These are phyloP conservation scores for Poeciliopsis prolifica DNA, from an alignment of 2,113 vertebrate species.

Conservation along the genomic window DNA sequence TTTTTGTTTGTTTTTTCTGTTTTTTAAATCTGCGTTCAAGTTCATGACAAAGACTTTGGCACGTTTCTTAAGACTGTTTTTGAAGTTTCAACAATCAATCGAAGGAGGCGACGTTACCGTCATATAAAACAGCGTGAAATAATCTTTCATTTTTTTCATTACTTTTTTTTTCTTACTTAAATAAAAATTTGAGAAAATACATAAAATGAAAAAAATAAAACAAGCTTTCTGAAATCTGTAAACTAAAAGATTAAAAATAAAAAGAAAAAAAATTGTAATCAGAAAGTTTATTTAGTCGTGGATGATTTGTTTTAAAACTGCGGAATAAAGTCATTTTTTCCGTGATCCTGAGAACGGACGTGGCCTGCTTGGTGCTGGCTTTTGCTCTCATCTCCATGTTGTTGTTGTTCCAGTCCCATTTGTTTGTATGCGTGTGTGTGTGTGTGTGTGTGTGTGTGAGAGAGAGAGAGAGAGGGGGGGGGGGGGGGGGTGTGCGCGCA, in stretches of 20 bases:
- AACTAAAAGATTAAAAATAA: conserved; percentile 68
- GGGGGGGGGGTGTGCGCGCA: conserved; percentile 37
- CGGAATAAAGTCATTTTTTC: conserved; percentile 82
- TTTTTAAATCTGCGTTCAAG: conserved; percentile 84
- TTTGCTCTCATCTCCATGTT: conserved; percentile 81
- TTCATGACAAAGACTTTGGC: conserved; percentile 99
- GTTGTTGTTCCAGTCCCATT: conserved; percentile 79
- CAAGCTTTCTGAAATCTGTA: conserved; percentile 79
- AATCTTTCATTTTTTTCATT: conserved; percentile 78
- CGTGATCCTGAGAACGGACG: conserved; percentile 96
- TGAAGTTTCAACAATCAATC: conserved; percentile 95
- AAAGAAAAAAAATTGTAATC: conserved; percentile 73
- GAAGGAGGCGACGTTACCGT: conserved; percentile 88
- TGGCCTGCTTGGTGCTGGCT: conserved; percentile 83
- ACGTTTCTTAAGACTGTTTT: conserved; percentile 98
- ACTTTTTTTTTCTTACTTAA: conserved; percentile 81
- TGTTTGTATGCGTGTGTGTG: conserved; percentile 53
- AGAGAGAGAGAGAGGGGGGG: too few species aligned
- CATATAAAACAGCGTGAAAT: conserved; percentile 89
- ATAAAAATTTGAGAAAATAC: conserved; percentile 86
- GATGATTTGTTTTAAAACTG: conserved; percentile 72
- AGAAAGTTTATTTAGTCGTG: conserved; percentile 74
- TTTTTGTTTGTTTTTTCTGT: background rate
- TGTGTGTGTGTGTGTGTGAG: background rate
- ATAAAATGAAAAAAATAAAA: conserved; percentile 84